phyloP scores from a whole-genome alignment of 1,140 invertebrate species.

The Heliconius congener region DNA sequence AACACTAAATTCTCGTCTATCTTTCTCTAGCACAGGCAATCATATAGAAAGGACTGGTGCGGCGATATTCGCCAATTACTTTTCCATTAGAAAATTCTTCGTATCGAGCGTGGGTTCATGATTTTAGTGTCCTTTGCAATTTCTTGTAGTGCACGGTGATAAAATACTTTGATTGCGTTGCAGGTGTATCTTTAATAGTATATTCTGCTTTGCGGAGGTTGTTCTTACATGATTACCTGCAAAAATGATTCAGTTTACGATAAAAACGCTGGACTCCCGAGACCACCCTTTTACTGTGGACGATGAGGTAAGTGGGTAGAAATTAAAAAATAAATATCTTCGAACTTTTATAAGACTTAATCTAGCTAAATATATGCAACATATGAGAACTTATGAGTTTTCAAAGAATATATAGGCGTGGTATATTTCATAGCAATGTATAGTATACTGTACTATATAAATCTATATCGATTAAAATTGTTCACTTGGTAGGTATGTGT shows the following conservation, averaged over 20 bases:
- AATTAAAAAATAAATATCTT: slow-evolving; percentile 19
- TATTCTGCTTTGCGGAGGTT: slow-evolving; percentile 28
- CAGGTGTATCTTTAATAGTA: slow-evolving; percentile 21
- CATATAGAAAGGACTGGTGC: slow-evolving; percentile 31
- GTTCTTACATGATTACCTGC: slow-evolving; percentile 32
- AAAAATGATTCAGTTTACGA: slow-evolving; percentile 64
- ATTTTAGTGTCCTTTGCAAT: slow-evolving; percentile 7
- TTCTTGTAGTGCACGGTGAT: slow-evolving; percentile 6
- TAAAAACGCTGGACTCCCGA: slow-evolving; percentile 96
- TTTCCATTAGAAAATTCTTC: slow-evolving; percentile 43
- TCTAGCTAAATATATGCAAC: background rate
- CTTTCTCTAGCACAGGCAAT: slow-evolving; percentile 44
- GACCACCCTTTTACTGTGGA: slow-evolving; percentile 93
- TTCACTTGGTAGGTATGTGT: background rate
- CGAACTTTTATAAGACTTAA: background rate
- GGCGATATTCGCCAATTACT: slow-evolving; percentile 37
- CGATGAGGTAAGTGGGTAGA: slow-evolving; percentile 88
- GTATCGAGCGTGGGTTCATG: slow-evolving; percentile 39
- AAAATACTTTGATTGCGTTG: slow-evolving; percentile 23
- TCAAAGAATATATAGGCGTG: slow-evolving; percentile 14
- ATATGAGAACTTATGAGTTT: background rate
- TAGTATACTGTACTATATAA: slow-evolving; percentile 13
- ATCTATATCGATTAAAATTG: slow-evolving; percentile 20
- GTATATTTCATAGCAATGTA: slow-evolving; percentile 18
- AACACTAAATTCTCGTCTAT: slow-evolving; percentile 30